Evolutionary conservation across 2,888 invertebrate species (phyloP).

Genomic region (Iselma pallidipennis): DNA sequence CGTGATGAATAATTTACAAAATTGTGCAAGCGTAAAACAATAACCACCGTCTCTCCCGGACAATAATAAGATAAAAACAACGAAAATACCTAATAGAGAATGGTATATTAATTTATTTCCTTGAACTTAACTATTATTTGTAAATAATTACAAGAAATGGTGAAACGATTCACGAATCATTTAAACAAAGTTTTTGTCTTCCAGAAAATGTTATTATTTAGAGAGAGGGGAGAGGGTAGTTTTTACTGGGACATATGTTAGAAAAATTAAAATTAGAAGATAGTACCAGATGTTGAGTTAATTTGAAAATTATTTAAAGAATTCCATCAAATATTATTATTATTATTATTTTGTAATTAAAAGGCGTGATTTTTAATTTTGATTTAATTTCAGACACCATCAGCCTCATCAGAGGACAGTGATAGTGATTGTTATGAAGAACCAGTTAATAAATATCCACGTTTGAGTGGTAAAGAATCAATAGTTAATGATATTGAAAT

Average conservation of each 20-base stretch:
- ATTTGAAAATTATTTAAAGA: too few relatives aligned
- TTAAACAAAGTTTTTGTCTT: too few relatives aligned
- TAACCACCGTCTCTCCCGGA: not conserved
- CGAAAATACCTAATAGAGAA: not conserved
- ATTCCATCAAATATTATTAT: too few relatives aligned
- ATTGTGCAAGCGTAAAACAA: constrained; percentile 2
- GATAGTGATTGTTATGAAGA: constrained; percentile 74
- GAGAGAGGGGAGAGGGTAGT: too few relatives aligned
- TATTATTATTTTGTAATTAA: not conserved
- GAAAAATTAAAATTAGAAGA: too few relatives aligned
- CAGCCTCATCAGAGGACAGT: constrained; percentile 54
- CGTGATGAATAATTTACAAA: constrained; percentile 1
- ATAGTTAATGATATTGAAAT: not conserved
- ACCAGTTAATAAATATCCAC: constrained; percentile 75
- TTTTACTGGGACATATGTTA: too few relatives aligned
- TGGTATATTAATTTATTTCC: not conserved
- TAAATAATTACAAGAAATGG: not conserved
- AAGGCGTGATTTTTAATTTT: not conserved
- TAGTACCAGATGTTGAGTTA: too few relatives aligned
- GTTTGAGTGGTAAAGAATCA: constrained; percentile 56
- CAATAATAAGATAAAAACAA: not conserved
- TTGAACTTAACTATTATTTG: not conserved
- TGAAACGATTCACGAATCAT: not conserved
- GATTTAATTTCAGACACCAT: constrained; percentile 61
- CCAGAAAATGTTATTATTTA: too few relatives aligned